A percentile compares a stretch with the other conserved stretches of the same genome.
These are phyloP conservation scores for Agapostemon virescens DNA, from an alignment of 2,888 invertebrate species.

Conservation along the genomic window DNA sequence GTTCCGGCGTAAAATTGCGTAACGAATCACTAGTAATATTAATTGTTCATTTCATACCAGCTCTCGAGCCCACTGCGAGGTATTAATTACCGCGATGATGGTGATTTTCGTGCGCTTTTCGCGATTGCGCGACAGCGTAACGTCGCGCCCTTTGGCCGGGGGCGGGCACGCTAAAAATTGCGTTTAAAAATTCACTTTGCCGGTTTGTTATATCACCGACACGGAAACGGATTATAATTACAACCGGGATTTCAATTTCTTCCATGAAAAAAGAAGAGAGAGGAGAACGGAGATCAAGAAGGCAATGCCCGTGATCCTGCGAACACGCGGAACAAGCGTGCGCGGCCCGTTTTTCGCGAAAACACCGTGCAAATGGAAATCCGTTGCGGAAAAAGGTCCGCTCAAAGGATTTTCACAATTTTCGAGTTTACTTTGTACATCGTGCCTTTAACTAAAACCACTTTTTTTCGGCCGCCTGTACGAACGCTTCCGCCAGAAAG, in stretches of 20 bases:
- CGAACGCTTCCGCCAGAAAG: neutral
- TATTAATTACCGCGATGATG: neutral
- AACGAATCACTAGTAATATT: slow-evolving; percentile 13
- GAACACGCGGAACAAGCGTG: too few species aligned
- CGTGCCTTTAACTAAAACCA: neutral
- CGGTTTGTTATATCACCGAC: neutral
- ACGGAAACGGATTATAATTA: neutral
- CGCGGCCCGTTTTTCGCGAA: neutral
- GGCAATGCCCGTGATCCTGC: neutral
- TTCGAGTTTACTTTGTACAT: neutral
- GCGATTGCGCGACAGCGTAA: too few species aligned
- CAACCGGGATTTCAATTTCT: neutral
- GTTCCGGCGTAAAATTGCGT: neutral
- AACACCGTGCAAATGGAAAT: neutral
- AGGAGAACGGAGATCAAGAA: neutral
- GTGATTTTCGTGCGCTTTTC: neutral
- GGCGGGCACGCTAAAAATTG: neutral
- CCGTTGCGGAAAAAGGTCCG: neutral
- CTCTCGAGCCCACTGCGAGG: neutral
- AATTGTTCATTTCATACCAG: slow-evolving; percentile 1
- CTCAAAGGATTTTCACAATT: neutral
- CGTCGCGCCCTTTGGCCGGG: neutral
- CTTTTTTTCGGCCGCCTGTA: neutral
- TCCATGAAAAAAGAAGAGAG: too few species aligned
- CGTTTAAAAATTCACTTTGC: neutral